Evolutionary conservation across 2,888 invertebrate genomes (phyloP).

Genomic region (Acronicta alni): DNA sequence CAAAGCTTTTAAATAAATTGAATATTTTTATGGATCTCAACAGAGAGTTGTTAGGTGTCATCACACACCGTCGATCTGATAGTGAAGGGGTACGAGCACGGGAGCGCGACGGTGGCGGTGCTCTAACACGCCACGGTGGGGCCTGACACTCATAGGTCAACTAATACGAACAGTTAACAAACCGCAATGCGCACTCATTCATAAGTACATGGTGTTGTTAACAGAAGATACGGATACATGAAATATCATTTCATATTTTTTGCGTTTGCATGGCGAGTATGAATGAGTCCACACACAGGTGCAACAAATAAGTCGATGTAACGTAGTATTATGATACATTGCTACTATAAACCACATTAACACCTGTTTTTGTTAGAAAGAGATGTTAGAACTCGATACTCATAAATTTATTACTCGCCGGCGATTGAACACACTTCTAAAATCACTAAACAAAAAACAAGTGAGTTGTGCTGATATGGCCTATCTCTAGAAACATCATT

Average conservation of each 20-base stretch:
- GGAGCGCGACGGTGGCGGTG: too few relatives aligned
- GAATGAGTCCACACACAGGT: constrained; percentile 22
- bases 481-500: too few relatives aligned
- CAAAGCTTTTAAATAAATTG: neutral
- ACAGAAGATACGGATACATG: constrained; percentile 12
- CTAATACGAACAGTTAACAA: constrained; percentile 12
- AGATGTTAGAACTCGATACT: constrained; percentile 1
- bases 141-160: constrained; percentile 1
- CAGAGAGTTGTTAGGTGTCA: too few relatives aligned
- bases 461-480: too few relatives aligned
- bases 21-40: too few relatives aligned
- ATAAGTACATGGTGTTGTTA: constrained; percentile 14
- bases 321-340: constrained; percentile 13
- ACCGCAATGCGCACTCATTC: constrained; percentile 13
- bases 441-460: too few relatives aligned
- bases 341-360: constrained; percentile 6
- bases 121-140: too few relatives aligned
- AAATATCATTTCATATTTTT: constrained; percentile 42
- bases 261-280: constrained; percentile 15
- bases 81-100: too few relatives aligned
- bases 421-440: neutral
- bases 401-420: neutral
- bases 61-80: too few relatives aligned
- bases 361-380: constrained; percentile 5
- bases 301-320: neutral